Evolutionary conservation across 2,888 invertebrate genomes (phyloP), one percentile per base, ranked within the genome.

Genomic region (Pyrocoelia pectoralis): DNA sequence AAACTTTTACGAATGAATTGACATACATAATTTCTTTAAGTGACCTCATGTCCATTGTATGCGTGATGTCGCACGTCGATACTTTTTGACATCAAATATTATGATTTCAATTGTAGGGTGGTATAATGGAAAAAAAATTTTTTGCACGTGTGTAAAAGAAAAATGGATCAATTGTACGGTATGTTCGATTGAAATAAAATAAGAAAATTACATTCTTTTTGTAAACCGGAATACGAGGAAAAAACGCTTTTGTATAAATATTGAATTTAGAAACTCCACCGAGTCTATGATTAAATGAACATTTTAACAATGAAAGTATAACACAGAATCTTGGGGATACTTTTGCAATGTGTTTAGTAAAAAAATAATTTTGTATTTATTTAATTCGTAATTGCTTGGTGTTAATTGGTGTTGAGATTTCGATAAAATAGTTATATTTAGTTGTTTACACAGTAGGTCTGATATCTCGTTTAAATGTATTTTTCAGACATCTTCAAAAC

Each of bases 361-460:
- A 33, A 24, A 24, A 8, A 24, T 24, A 24, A 33, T 33, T 33
- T 33, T 33, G n/a, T n/a, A 33, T 33, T 33, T 33, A 33, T 10
- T 33, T 33, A 3, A 33, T n/a, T n/a, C 33, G 33, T 8, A 8
- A 24, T 24, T n/a, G n/a, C 3, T 8, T 33, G 2, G 33, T 33
- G 33, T 33, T 33, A 33, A 33, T 33, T 33, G 33, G 33, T n/a
- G 33, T 33, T 33, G 33, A 33, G 33, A 33, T 33, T 33, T 33
- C n/a, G 33, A 33, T 33, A 33, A 33, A 33, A 33, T n/a, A n/a
- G 33, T 33, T 33, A 33, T 33, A 33, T 33, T 33, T 33, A 33
- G 33, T 33, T 33, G 33, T 33, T 33, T 33, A 33, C 33, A 33
- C 2, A 33, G 33, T 33, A n/a, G 33, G 3, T 24, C 6, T 33